Conservation (phyloP, 2,113 vertebrate genomes). For the Progne subis region DNA sequence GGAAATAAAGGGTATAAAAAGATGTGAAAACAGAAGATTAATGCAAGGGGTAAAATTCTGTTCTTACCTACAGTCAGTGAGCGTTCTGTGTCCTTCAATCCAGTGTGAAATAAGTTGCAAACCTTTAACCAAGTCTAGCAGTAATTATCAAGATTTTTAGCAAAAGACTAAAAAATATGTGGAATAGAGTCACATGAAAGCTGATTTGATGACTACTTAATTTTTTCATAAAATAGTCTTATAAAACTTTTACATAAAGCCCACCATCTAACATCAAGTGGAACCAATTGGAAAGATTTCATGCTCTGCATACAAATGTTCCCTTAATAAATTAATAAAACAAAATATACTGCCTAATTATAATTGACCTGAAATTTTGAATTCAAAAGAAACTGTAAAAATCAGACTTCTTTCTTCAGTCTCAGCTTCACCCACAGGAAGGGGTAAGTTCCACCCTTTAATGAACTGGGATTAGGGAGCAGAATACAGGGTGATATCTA, state of each 20-base stretch:
- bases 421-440: neutral
- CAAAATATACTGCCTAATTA: neutral
- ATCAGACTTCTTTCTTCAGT: neutral
- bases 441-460: neutral
- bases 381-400: neutral
- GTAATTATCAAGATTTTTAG: neutral
- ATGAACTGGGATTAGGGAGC: neutral
- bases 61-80: neutral
- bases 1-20: neutral
- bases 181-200: neutral
- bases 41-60: neutral
- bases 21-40: neutral
- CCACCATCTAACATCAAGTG: neutral
- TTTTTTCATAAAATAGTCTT: neutral
- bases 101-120: neutral
- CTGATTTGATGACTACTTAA: neutral
- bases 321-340: neutral
- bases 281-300: neutral
- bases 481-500: neutral
- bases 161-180: neutral
- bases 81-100: neutral
- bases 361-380: neutral
- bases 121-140: neutral
- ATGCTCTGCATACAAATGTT: neutral
- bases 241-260: neutral